Evolutionary conservation across 2,888 invertebrate species (phyloP).

Genomic region (Germaria angustata): DNA sequence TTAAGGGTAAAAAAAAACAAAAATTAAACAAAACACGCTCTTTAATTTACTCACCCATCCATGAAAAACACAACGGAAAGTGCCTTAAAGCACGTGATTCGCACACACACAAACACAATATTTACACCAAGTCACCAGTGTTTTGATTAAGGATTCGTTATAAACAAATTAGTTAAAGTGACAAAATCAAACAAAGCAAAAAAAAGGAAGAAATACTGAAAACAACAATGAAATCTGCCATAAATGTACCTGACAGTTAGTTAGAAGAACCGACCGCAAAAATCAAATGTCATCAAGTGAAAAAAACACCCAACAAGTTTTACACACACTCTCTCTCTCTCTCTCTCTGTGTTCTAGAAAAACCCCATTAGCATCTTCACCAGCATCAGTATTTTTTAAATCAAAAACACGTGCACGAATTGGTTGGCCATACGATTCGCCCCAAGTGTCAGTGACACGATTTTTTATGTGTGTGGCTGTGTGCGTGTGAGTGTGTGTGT

Average conservation of each 20-base stretch:
- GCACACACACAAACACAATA: background rate
- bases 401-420: conserved; percentile 8
- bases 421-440: conserved; percentile 27
- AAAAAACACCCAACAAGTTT: conserved; percentile 30
- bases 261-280: conserved; percentile 51
- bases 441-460: conserved; percentile 36
- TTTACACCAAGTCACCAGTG: background rate
- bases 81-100: conserved; percentile 58
- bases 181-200: conserved; percentile 19
- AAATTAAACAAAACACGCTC: conserved; percentile 13
- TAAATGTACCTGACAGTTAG: conserved; percentile 50
- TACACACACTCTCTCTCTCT: no score
- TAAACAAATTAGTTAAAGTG: conserved; percentile 64
- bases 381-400: conserved; percentile 14
- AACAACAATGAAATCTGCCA: conserved; percentile 23
- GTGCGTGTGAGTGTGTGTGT: no score
- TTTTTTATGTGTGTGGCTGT: background rate
- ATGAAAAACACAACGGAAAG: conserved; percentile 14
- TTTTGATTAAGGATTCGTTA: conserved; percentile 57
- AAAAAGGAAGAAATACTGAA: background rate
- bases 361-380: conserved; percentile 6
- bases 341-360: no score
- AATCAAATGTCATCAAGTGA: conserved; percentile 57
- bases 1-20: no score
- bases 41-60: background rate